Evolutionary conservation across 1,140 invertebrate genomes (phyloP), one percentile per base, ranked within the genome.

Genomic region (Apis florea): DNA sequence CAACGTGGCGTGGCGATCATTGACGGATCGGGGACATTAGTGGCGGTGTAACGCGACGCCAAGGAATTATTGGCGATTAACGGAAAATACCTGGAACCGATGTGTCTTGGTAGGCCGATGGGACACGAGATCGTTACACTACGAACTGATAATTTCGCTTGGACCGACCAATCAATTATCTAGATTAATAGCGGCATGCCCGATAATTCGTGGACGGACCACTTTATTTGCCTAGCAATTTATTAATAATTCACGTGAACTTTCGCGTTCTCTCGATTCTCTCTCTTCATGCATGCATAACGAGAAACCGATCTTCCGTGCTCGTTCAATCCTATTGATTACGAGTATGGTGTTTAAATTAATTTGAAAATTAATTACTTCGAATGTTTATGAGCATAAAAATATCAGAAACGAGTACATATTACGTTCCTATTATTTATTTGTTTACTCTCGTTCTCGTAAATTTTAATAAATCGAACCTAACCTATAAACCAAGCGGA

Each of bases 51-150:
- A 79, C 78, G 72, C 67, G 17, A 53, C 49, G 77, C 84, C 72
- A 85, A 80, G 53, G 73, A 82, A 73, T 85, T 85, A 85, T 85
- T 85, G 84, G 79, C 78, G 73, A 85, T 85, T 76, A 85, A 85
- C 83, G 73, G 84, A 85, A 85, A 85, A 80, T 85, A 85, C 79
- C 26, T 59, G 71, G 59, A 74, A 85, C 79, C 84, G 79, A 85
- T 84, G 76, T 77, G 51, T 79, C 24, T 56, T 63, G 49, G 13
- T 54, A 71, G 64, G 49, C 40, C 19, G 40, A 49, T 24, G 47
- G 56, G 40, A 21, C 31, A 9, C 15, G n/a, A 13, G 51, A 53
- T 58, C 47, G 64, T 85, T 77, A 69, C 61, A 49, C 59, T 47
- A 11, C 31, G 49, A 66, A 9, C 17, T 54, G 47, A 66, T 49